Base-by-base conservation (phyloP, 2,113 vertebrate genomes). In the Aegotheles bennettii region DNA sequence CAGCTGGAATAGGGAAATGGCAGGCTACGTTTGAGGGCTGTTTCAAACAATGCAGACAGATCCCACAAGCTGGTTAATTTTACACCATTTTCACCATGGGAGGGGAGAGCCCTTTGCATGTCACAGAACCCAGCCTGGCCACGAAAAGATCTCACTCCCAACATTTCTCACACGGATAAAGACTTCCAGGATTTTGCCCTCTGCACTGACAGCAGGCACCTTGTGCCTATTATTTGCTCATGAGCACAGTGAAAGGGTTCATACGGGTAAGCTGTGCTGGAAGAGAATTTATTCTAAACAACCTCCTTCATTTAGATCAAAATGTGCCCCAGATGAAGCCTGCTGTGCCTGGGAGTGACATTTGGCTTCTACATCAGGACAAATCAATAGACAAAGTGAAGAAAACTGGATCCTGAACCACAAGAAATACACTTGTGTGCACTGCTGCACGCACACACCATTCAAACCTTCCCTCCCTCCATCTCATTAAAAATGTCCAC, bases 351-450 rank as follows among this genome's bases (percentile, higher is more conserved):
- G 61, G 18, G 45, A 75, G 38, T 5, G 80, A 31, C 57, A 67
- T 36, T 71, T 82, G 35, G 36, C 48, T 73, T 89, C 50, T 50
- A 40, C 36, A 48, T n/a, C 69, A 65, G 16, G 10, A 59, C 35
- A 54, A 84, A 91, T 60, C 26, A 56, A 45, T 56, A 71, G 14
- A 63, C 6, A 87, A 73, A 65, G 19, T 11, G 33, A 78, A 67
- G 56, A 36, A 75, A 45, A 4, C 1, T 17, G 35, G 91, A 61
- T 23, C 31, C 53, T 42, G 45, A 92, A 33, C 3, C 24, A 59
- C 77, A 45, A 11, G n/a, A 64, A 15, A 6, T 2, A 56, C 11
- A n/a, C 16, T 10, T 12, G n/a, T 1, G 0, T 4, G 9, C 57
- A 11, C 29, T 33, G n/a, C 29, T 33, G n/a, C 7, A 20, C 11